phyloP scores from a whole-genome alignment of 2,888 invertebrate species.

The Synergus japonicus region DNA sequence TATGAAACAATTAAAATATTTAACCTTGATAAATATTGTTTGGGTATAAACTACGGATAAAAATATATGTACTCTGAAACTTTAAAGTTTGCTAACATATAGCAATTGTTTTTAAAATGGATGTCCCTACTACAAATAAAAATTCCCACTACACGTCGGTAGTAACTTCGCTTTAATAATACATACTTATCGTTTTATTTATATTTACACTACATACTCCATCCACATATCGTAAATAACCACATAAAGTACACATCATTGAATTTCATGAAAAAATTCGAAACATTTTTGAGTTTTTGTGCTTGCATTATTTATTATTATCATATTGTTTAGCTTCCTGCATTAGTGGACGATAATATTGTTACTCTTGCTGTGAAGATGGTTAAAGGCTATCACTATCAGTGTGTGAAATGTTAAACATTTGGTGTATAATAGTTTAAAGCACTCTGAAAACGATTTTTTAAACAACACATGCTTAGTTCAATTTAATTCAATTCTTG shows the following conservation, averaged over 20 bases:
- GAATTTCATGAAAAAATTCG: conserved; percentile 7
- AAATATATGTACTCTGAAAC: background rate
- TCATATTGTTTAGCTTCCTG: conserved; percentile 17
- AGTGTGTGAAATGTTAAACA: background rate
- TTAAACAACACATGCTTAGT: background rate
- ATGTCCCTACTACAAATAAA: conserved; percentile 8
- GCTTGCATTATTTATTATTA: conserved; percentile 35
- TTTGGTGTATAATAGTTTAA: background rate
- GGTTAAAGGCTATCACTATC: background rate
- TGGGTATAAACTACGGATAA: background rate
- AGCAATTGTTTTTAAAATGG: background rate
- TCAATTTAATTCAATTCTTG: background rate
- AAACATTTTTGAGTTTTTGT: conserved; percentile 3
- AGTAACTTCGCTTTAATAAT: conserved; percentile 16
- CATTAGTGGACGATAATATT: conserved; percentile 5
- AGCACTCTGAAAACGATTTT: background rate
- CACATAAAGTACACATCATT: conserved; percentile 11
- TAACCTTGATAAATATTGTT: background rate
- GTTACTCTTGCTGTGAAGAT: background rate
- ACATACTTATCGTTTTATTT: background rate
- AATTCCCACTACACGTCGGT: background rate
- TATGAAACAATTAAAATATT: background rate
- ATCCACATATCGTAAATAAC: conserved; percentile 1
- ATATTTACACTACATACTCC: background rate
- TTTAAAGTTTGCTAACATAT: background rate